Conservation (phyloP, 2,888 invertebrate species). For the Phlogophora meticulosa region DNA sequence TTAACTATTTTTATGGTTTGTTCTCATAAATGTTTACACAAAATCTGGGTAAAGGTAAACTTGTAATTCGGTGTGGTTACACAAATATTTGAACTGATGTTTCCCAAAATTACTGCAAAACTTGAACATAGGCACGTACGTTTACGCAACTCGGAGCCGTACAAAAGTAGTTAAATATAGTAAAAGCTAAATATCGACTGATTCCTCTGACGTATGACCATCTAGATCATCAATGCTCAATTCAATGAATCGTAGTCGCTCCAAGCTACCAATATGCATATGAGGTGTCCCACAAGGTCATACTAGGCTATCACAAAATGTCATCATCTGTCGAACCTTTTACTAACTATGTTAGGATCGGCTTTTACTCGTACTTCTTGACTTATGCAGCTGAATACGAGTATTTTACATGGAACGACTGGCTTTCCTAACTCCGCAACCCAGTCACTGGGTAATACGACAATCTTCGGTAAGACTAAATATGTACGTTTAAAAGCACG, state of each 20-base stretch:
- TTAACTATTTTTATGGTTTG: slow-evolving; percentile 57
- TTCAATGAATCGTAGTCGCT: background rate
- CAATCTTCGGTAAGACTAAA: background rate
- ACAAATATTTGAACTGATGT: slow-evolving; percentile 36
- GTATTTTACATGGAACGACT: no score
- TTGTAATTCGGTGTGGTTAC: slow-evolving; percentile 32
- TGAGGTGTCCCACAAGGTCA: background rate
- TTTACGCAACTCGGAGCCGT: slow-evolving; percentile 1
- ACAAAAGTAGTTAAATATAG: background rate
- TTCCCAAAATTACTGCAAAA: slow-evolving; percentile 30
- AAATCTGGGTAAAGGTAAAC: slow-evolving; percentile 46
- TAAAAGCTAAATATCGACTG: background rate
- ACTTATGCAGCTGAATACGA: no score
- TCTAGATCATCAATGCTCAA: background rate
- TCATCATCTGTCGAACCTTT: no score
- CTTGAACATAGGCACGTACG: slow-evolving; percentile 15
- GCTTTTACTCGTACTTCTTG: no score
- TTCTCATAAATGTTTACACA: slow-evolving; percentile 55
- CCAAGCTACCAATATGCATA: background rate
- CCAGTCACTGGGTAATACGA: no score
- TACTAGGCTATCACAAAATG: background rate
- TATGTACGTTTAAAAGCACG: no score
- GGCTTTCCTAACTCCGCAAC: no score
- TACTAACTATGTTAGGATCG: no score
- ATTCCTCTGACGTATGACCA: background rate